A percentile compares a stretch with the other conserved stretches of the same genome.
These are phyloP conservation scores for Meriones unguiculatus DNA, from an alignment of 2,113 vertebrate species.

Conservation along the genomic window DNA sequence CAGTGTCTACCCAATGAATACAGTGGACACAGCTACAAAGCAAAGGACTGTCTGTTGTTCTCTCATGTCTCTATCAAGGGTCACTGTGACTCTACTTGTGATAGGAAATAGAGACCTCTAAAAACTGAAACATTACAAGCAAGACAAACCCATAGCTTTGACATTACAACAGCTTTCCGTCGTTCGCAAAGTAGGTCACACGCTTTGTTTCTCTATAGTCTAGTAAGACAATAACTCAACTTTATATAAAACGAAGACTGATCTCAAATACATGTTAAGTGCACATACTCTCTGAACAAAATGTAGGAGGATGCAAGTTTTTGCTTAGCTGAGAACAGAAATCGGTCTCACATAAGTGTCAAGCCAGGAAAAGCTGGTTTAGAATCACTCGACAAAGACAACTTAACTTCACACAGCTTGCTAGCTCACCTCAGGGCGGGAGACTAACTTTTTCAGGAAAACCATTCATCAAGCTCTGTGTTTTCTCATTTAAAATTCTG, in stretches of 20 bases:
- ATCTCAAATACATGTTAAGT: neutral
- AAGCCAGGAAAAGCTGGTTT: conserved; percentile 5
- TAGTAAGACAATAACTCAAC: conserved; percentile 50
- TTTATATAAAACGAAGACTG: conserved; percentile 26
- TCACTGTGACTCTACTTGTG: neutral
- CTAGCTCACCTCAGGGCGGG: neutral
- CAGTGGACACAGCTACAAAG: neutral
- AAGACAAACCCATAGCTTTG: neutral
- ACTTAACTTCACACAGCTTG: neutral
- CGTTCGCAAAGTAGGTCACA: conserved; percentile 28
- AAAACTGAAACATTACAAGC: neutral
- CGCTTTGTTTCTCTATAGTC: neutral
- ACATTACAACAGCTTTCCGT: neutral
- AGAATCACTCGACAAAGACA: neutral
- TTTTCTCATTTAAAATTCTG: neutral
- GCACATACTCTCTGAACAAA: neutral
- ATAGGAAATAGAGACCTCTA: neutral
- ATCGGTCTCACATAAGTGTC: neutral
- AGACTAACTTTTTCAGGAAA: neutral
- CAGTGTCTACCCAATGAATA: neutral
- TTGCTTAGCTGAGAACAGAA: neutral
- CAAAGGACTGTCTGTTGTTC: neutral
- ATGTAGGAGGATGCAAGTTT: neutral
- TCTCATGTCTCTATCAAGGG: neutral
- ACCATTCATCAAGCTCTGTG: neutral